Evolutionary conservation across 2,888 invertebrate genomes (phyloP).

Genomic region (Callosobruchus maculatus): DNA sequence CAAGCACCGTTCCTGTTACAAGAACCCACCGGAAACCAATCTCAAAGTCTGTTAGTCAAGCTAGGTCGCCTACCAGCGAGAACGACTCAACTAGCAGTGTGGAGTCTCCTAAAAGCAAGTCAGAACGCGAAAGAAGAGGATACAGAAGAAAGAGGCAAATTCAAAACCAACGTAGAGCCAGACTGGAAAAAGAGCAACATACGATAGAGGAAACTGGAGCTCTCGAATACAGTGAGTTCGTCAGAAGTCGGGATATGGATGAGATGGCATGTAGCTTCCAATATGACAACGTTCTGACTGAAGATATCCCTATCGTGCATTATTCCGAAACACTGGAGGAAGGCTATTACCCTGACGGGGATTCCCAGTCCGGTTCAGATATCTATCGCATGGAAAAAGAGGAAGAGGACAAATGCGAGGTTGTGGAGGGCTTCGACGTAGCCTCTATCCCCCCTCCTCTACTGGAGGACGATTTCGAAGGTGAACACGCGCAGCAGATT

Average conservation of each 20-base stretch:
- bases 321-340: slow-evolving; percentile 50
- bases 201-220: slow-evolving; percentile 39
- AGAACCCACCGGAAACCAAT: slow-evolving; percentile 51
- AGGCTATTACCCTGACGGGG: slow-evolving; percentile 63
- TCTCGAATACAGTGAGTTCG: slow-evolving; percentile 43
- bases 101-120: slow-evolving; percentile 60
- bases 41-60: slow-evolving; percentile 57
- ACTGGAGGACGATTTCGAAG: slow-evolving; percentile 70
- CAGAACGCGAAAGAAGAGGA: slow-evolving; percentile 57
- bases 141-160: slow-evolving; percentile 66
- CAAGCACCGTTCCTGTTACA: slow-evolving; percentile 48
- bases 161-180: slow-evolving; percentile 52
- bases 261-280: slow-evolving; percentile 42
- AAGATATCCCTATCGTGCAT: slow-evolving; percentile 31
- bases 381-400: slow-evolving; percentile 49
- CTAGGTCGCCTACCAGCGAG: slow-evolving; percentile 70
- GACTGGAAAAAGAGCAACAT: slow-evolving; percentile 52
- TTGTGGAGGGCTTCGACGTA: slow-evolving; percentile 73
- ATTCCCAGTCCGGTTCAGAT: slow-evolving; percentile 53
- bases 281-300: slow-evolving; percentile 36
- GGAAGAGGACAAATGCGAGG: slow-evolving; percentile 58
- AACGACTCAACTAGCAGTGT: slow-evolving; percentile 73
- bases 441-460: slow-evolving; percentile 74
- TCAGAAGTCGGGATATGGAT: slow-evolving; percentile 41
- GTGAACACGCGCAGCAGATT: slow-evolving; percentile 45